Evolutionary conservation across 2,797 vertebrate species (phyloP), one percentile per base, ranked within the genome.

Genomic region (Lagocephalus sceleratus): DNA sequence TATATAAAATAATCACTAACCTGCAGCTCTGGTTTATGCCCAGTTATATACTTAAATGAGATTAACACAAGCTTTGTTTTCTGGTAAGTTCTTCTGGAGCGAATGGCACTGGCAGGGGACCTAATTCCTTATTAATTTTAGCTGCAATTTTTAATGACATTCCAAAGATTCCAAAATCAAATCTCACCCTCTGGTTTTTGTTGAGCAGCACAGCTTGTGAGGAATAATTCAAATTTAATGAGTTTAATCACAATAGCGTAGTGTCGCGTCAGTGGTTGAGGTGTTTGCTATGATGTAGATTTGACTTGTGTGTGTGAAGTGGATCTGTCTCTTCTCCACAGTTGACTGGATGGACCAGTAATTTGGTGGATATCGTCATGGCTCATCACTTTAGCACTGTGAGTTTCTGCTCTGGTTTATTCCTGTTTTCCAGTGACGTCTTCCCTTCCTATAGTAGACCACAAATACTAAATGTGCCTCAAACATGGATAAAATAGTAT

Each of bases 281-380:
- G 8, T 7, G 2, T 25, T 25, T 29, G 29, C 3, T 2, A 29
- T 29, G 29, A 29, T 1, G 8, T 11, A 11, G 29, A 29, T 40
- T 17, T 17, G 39, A 39, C 2, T 5, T 6, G 6, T 2, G 32
- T 35, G 32, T 14, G 4, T 44, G 42, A 47, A 49, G 50, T 51
- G n/a, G 25, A 51, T 44, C n/a, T 23, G 22, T 69, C 20, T 54
- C 20, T 76, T 44, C 47, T 85, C 68, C 87, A 43, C 75, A 99
- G 97, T 86, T 99, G 71, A 90, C 95, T 70, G 95, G 95, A 43
- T 95, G 96, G 94, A 98, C 96, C 78, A 95, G 92, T 73, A 96
- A 96, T 71, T 61, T 98, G 66, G 94, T 96, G 83, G 97, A 99
- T 67, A 93, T 92, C 58, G 85, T 98, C 84, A 92, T 99, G 92